Evolutionary conservation across 2,797 vertebrate genomes (phyloP).

Genomic region (Discoglossus pictus): DNA sequence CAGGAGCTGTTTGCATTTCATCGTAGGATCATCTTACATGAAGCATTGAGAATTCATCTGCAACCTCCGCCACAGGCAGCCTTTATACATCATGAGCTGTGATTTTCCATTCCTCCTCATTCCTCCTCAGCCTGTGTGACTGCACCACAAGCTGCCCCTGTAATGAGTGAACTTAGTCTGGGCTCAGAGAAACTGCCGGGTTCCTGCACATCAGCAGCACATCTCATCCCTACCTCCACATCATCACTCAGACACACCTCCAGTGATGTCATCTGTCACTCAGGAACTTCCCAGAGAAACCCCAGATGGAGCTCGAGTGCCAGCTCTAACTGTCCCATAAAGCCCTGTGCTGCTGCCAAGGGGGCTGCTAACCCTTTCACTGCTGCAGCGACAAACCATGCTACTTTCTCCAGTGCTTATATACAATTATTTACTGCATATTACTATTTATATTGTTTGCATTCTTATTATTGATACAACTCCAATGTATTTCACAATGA

Average conservation of each 20-base stretch:
- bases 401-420: too few relatives aligned
- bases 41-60: neutral
- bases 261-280: conserved; percentile 50
- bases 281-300: conserved; percentile 38
- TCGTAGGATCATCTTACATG: conserved; percentile 11
- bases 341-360: neutral
- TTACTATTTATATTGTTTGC: too few relatives aligned
- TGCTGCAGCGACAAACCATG: too few relatives aligned
- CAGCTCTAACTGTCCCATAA: neutral
- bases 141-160: neutral
- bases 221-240: conserved; percentile 12
- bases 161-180: conserved; percentile 11
- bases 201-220: neutral
- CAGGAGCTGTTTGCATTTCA: conserved; percentile 8
- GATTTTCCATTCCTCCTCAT: conserved; percentile 12
- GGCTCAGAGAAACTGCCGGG: too few relatives aligned
- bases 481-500: too few relatives aligned
- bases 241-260: conserved; percentile 45
- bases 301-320: conserved; percentile 16
- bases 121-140: conserved; percentile 6
- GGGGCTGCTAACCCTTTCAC: conserved; percentile 5
- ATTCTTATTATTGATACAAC: too few relatives aligned
- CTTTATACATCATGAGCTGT: conserved; percentile 1
- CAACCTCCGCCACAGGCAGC: neutral
- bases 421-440: too few relatives aligned